Base-by-base conservation (phyloP, 2,888 invertebrate genomes). In the Exephanes ischioxanthus region DNA sequence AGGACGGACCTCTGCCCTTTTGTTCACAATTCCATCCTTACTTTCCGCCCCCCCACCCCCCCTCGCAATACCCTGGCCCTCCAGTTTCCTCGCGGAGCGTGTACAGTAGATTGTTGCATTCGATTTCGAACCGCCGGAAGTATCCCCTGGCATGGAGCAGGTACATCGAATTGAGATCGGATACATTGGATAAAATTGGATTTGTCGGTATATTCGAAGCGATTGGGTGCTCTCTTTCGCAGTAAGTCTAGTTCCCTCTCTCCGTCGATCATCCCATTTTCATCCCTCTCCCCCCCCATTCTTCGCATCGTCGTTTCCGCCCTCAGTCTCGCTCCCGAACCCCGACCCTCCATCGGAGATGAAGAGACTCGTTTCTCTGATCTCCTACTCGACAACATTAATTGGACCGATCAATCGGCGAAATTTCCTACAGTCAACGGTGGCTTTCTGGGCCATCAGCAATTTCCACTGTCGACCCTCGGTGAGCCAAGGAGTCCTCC, bases 341-440 rank as follows among this genome's bases (percentile, higher is more conserved):
- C 26, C 41, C 9, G 67, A 19, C 53, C 5, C 30, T 9, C 16
- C 41, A 41, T 67, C 51, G 37, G 14, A 26, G 53, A 55, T 30
- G 37, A 51, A 67, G 63, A 51, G 16, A 22, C 22, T 11, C 11
- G 1, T 55, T 22, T 22, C 55, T 30, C 61, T 58, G 53, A 48
- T 76, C 51, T 16, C n/a, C 22, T 3, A 9, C 55, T 71, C 68
- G 78, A 70, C 70, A 82, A 79, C 63, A 55, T 82, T 82, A 75
- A 85, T 85, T 85, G 82, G 75, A 63, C 75, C 75, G 66, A 79
- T 82, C 63, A 75, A 78, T 82, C 51, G 75, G 51, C 70, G 63
- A 68, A 70, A 75, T 82, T 82, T 71, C 55, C 70, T 26, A 16
- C 22, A 84, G 33, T 72, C 51, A 26, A 37, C 37, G 16, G 19